phyloP scores from a whole-genome alignment of 2,113 vertebrate species.

The Tricholaema leucomelas region DNA sequence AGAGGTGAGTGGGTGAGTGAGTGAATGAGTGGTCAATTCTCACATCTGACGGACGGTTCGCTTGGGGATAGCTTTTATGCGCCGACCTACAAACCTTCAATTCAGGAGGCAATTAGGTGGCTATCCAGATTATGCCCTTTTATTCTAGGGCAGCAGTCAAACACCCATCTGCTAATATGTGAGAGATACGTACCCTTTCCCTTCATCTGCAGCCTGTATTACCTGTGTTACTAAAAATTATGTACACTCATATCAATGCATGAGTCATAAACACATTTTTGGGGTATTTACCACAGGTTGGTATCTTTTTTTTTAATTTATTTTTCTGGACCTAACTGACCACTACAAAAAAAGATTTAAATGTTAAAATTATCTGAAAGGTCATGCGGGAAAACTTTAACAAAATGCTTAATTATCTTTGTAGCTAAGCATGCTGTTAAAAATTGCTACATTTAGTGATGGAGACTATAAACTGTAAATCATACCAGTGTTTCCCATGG shows the following conservation, averaged over 20 bases:
- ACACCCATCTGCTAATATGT: not conserved
- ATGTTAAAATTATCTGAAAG: not conserved
- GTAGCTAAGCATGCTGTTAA: constrained; percentile 27
- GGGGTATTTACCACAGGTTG: not conserved
- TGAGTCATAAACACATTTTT: not conserved
- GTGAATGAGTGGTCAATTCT: not conserved
- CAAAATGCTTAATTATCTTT: constrained; percentile 25
- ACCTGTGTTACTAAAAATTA: not conserved
- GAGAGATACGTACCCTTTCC: not conserved
- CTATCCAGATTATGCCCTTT: not conserved
- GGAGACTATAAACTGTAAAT: constrained; percentile 57
- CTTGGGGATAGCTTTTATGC: not conserved
- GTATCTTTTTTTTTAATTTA: not conserved
- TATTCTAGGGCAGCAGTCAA: not conserved
- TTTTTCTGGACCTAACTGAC: not conserved
- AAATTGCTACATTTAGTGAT: constrained; percentile 42
- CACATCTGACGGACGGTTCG: not conserved
- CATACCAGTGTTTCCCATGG: constrained; percentile 46
- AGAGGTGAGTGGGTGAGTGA: not conserved
- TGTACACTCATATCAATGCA: not conserved
- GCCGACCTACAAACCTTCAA: not conserved
- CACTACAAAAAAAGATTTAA: not conserved
- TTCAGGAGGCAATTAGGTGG: not conserved
- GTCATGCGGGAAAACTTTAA: not conserved
- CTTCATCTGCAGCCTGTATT: not conserved